Evolutionary conservation across 2,888 invertebrate species (phyloP), one percentile per base, ranked within the genome.

Genomic region (Torymus texanus): DNA sequence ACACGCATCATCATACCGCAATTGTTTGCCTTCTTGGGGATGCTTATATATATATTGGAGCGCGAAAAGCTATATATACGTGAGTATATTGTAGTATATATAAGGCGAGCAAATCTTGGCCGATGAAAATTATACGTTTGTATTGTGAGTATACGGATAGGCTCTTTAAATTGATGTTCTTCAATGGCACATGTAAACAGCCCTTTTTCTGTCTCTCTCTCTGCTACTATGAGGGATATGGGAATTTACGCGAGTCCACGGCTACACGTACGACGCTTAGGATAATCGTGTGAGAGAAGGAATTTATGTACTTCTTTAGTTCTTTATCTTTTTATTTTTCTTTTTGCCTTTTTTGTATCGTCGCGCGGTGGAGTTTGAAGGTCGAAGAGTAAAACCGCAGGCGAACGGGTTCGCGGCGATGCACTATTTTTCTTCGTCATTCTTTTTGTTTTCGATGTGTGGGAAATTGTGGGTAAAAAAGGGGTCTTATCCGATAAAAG

Each of bases 101-200:
- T 5, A 59, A 68, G n/a, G n/a, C n/a, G 10, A 58, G 58, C 24
- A 76, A 77, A 77, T 77, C 55, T 71, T 77, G 61, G 41, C 18
- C 59, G 50, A 56, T n/a, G 18, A 58, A 77, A 70, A 77, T 77
- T 77, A 21, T 14, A 76, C 13, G 58, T 53, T 16, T 61, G 50
- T 11, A 16, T 18, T 53, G n/a, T 16, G 2, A 11, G n/a, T n/a
- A 21, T n/a, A 29, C 16, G 66, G 59, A 58, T 29, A 53, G 29
- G n/a, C 53, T 14, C 18, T 66, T 53, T 18, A 18, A 66, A 24
- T 13, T 21, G 14, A 12, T 55, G 21, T 21, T 21, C 53, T 67
- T 51, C 24, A 10, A 18, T 63, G 29, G n/a, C 21, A 10, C 21
- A 10, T 56, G 18, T 56, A 24, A 24, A 53, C 51, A 18, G 18